Percentiles rank a stretch among this genome's conserved stretches.
Conservation (phyloP, 2,888 invertebrate species). For the Caenorhabditis panamensis region DNA sequence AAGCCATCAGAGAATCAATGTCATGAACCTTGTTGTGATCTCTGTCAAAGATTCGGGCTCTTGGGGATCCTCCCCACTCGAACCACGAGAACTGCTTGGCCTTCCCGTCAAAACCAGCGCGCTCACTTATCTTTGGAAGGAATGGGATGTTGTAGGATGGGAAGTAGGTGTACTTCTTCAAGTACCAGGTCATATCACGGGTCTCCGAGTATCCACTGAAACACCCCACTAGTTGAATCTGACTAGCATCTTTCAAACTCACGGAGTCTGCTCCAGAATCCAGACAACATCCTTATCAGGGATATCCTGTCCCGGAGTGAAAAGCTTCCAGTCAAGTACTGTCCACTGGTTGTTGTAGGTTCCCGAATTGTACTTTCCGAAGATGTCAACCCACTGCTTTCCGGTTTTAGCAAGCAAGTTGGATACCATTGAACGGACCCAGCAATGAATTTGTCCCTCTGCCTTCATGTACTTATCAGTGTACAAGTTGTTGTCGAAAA, state of each 20-base stretch:
- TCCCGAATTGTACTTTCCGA: slow-evolving; percentile 88
- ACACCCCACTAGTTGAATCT: slow-evolving; percentile 11
- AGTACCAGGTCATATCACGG: slow-evolving; percentile 79
- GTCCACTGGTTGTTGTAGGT: slow-evolving; percentile 88
- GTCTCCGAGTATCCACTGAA: slow-evolving; percentile 71
- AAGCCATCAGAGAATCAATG: slow-evolving; percentile 84
- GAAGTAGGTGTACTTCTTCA: slow-evolving; percentile 85
- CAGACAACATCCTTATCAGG: slow-evolving; percentile 84
- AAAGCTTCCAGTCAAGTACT: slow-evolving; percentile 85
- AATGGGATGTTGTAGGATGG: slow-evolving; percentile 87
- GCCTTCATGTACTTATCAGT: slow-evolving; percentile 85
- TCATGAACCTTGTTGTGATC: slow-evolving; percentile 85
- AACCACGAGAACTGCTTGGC: slow-evolving; percentile 83
- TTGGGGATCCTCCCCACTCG: slow-evolving; percentile 84
- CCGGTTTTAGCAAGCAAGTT: slow-evolving; percentile 86
- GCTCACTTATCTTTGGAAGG: slow-evolving; percentile 85
- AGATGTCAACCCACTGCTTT: slow-evolving; percentile 72
- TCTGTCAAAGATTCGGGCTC: slow-evolving; percentile 81
- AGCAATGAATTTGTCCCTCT: slow-evolving; percentile 84
- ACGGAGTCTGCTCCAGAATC: slow-evolving; percentile 88
- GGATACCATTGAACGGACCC: slow-evolving; percentile 89
- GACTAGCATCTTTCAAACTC: slow-evolving; percentile 44
- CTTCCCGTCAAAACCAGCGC: slow-evolving; percentile 85
- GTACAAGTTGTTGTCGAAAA: slow-evolving; percentile 87
- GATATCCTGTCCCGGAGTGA: slow-evolving; percentile 83